These are phyloP conservation scores for Hypanus sabinus DNA, from an alignment of 2,113 vertebrate species.

Conservation along the genomic window DNA sequence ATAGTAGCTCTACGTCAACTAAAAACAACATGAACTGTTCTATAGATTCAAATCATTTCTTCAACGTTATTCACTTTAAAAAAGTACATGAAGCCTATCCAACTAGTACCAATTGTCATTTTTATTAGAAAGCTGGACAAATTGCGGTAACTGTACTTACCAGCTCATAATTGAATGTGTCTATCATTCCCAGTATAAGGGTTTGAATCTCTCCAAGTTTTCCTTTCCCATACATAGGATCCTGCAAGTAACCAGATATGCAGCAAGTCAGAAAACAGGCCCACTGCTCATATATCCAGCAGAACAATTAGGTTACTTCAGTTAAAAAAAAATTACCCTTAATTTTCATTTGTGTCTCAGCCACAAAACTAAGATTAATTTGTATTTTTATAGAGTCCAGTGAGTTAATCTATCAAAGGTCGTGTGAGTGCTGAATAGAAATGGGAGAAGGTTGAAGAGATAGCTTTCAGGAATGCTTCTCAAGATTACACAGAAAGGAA, in stretches of 20 bases:
- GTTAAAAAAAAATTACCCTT: neutral
- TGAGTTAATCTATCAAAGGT: neutral
- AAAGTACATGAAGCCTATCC: neutral
- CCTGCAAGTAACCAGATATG: constrained; percentile 56
- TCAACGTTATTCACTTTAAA: neutral
- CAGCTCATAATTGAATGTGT: constrained; percentile 94
- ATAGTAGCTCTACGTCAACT: too few relatives aligned
- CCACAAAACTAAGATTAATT: neutral
- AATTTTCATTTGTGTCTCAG: neutral
- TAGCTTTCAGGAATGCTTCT: neutral
- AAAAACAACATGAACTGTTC: neutral
- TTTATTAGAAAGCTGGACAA: neutral
- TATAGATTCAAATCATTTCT: neutral
- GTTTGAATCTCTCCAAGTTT: constrained; percentile 93
- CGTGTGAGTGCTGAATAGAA: neutral
- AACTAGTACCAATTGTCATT: neutral
- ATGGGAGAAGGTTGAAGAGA: neutral
- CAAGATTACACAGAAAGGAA: neutral
- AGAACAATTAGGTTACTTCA: neutral
- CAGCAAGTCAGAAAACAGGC: neutral
- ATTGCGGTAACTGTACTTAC: constrained; percentile 50
- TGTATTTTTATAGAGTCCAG: neutral
- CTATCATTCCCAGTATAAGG: constrained; percentile 90
- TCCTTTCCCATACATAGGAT: constrained; percentile 91
- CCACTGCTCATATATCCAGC: too few relatives aligned